A percentile compares a stretch with the other conserved stretches of the same genome.
Conservation (phyloP, 2,797 vertebrate genomes). For the Scomberomorus guttatus region DNA sequence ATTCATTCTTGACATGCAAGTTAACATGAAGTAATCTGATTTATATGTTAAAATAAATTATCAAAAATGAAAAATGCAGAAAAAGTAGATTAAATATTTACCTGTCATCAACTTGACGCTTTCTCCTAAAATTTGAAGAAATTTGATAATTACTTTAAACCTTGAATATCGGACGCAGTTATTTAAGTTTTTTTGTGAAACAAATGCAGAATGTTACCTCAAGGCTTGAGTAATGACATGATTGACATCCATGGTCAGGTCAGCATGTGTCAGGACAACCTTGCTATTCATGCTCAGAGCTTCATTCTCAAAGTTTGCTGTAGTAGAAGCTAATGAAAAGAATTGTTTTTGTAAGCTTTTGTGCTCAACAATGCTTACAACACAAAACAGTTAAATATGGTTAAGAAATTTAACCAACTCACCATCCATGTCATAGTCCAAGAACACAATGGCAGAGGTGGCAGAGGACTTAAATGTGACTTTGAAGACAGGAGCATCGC, state of each 20-base stretch:
- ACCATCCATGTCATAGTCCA: slow-evolving; percentile 93
- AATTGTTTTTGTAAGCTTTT: slow-evolving; percentile 16
- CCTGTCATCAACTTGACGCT: slow-evolving; percentile 60
- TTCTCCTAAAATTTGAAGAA: slow-evolving; percentile 55
- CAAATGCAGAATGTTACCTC: slow-evolving; percentile 71
- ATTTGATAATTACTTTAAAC: slow-evolving; percentile 6
- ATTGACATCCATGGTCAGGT: slow-evolving; percentile 86
- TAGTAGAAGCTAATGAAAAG: slow-evolving; percentile 83
- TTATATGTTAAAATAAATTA: slow-evolving; percentile 2
- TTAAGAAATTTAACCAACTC: slow-evolving; percentile 70
- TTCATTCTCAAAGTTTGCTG: slow-evolving; percentile 77
- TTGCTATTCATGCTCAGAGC: slow-evolving; percentile 73
- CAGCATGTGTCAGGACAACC: slow-evolving; percentile 85
- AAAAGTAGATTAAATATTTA: slow-evolving; percentile 34
- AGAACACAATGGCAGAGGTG: slow-evolving; percentile 87
- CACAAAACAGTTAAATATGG: neutral
- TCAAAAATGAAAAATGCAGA: neutral
- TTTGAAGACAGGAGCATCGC: slow-evolving; percentile 83
- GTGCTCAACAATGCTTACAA: neutral
- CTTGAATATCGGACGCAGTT: neutral
- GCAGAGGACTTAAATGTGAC: slow-evolving; percentile 86
- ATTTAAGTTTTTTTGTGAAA: slow-evolving; percentile 5
- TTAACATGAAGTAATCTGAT: neutral
- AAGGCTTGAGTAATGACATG: slow-evolving; percentile 72
- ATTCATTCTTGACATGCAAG: neutral